Percentiles rank a stretch among this genome's conserved stretches.
Conservation (phyloP, 2,888 invertebrate species). For the Congeria kusceri region DNA sequence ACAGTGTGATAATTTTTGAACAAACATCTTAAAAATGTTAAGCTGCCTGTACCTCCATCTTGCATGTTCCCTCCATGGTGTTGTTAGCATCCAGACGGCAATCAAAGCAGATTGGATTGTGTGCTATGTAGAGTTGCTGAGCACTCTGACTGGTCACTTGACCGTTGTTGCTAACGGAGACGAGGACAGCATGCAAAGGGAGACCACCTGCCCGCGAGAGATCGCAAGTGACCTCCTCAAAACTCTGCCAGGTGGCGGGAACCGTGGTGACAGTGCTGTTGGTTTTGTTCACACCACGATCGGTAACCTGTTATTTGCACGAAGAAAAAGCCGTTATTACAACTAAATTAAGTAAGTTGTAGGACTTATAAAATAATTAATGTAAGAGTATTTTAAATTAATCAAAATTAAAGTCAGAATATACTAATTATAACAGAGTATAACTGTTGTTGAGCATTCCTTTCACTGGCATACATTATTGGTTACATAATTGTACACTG, state of each 20-base stretch:
- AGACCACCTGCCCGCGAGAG: constrained; percentile 57
- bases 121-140: constrained; percentile 59
- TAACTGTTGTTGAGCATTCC: too few relatives aligned
- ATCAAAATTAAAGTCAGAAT: too few relatives aligned
- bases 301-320: constrained; percentile 20
- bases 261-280: constrained; percentile 38
- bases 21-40: too few relatives aligned
- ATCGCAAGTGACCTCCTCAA: constrained; percentile 71
- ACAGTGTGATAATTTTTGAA: too few relatives aligned
- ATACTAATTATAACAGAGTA: too few relatives aligned
- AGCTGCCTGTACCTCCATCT: constrained; percentile 41
- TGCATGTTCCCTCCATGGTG: constrained; percentile 47
- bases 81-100: constrained; percentile 52
- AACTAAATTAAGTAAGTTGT: neutral
- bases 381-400: too few relatives aligned
- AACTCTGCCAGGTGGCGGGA: constrained; percentile 65
- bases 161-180: constrained; percentile 72
- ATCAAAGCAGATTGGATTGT: constrained; percentile 69
- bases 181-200: constrained; percentile 46
- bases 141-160: constrained; percentile 54
- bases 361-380: too few relatives aligned
- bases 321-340: constrained; percentile 3
- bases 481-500: too few relatives aligned
- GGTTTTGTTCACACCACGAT: constrained; percentile 27
- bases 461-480: too few relatives aligned